Evolutionary conservation across 2,113 vertebrate genomes (phyloP), one percentile per base, ranked within the genome.

Genomic region (Paraplagusia blochii): DNA sequence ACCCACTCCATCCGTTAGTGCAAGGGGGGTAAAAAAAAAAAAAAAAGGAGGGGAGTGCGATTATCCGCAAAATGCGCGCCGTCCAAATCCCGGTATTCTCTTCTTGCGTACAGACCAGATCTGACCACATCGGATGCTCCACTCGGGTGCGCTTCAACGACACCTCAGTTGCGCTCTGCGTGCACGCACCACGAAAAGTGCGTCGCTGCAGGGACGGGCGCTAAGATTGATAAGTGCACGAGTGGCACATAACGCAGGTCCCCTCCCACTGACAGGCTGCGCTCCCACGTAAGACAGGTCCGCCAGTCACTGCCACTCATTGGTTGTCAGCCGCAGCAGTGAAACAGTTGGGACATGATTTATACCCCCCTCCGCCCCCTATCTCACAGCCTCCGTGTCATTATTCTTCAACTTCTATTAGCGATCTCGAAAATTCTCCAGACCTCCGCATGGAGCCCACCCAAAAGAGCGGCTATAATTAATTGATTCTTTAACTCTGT

Each of bases 401-500:
- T 47, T 57, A 36, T 54, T 14, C 43, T 66, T 56, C 15, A 83
- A 83, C 71, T 81, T 78, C 42, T 12, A 13, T 13, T n/a, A 10
- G 16, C 11, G 63, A 46, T 66, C 40, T 40, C 8, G 19, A 60
- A 55, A 53, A 7, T 36, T 53, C 40, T 4, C 39, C 36, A 29
- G 43, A 29, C 8, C 46, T 53, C 43, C 9, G 54, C 36, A 36
- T 11, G 57, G 44, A 53, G 39, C 17, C 19, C 45, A 38, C 40
- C 87, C 85, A 86, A 90, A 90, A 88, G 45, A 89, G 76, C 86
- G 87, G 86, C 89, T 88, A 89, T 90, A 86, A 93, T 59, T 44
- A 15, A 57, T 12, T 33, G 9, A 36, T 70, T 55, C 90, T 90
- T 87, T 90, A 88, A 89, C 88, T 90, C 91, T 89, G 90, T 90